A percentile compares a stretch with the other conserved stretches of the same genome.
Conservation (phyloP, 2,113 vertebrate species). For the Sinocyclocheilus rhinocerous region DNA sequence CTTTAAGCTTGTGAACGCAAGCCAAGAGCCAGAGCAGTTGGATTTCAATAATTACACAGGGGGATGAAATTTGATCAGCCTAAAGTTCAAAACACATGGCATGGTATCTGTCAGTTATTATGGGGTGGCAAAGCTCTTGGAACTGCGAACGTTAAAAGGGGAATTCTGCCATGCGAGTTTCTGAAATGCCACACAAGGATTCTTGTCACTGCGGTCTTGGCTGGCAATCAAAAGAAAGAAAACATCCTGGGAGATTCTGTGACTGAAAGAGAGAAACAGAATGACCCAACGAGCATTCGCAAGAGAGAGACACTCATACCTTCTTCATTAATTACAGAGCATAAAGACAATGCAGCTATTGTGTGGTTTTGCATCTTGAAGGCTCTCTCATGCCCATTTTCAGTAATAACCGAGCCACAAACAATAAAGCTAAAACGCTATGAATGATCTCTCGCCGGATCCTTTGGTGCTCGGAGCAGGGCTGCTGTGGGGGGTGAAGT, state of each 20-base stretch:
- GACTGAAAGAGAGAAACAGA: conserved; percentile 30
- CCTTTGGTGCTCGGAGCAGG: conserved; percentile 58
- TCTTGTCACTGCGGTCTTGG: conserved; percentile 42
- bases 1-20: conserved; percentile 56
- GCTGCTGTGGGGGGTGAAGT: conserved; percentile 65
- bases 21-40: conserved; percentile 39
- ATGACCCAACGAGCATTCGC: conserved; percentile 20
- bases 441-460: conserved; percentile 60
- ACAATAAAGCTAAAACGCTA: conserved; percentile 57
- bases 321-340: conserved; percentile 57
- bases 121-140: conserved; percentile 44
- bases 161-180: conserved; percentile 41
- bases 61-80: conserved; percentile 57
- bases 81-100: conserved; percentile 50
- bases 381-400: conserved; percentile 44
- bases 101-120: conserved; percentile 53
- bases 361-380: conserved; percentile 45
- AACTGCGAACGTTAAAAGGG: conserved; percentile 45
- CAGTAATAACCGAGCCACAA: conserved; percentile 52
- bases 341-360: conserved; percentile 51
- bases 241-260: conserved; percentile 43
- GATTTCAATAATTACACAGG: conserved; percentile 55
- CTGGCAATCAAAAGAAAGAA: conserved; percentile 42
- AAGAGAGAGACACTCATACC: conserved; percentile 26
- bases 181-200: conserved; percentile 46